A percentile compares a stretch with the other conserved stretches of the same genome.
These are phyloP conservation scores for Pithecia hirsuta DNA, from an alignment of 2,797 vertebrate species.

Conservation along the genomic window DNA sequence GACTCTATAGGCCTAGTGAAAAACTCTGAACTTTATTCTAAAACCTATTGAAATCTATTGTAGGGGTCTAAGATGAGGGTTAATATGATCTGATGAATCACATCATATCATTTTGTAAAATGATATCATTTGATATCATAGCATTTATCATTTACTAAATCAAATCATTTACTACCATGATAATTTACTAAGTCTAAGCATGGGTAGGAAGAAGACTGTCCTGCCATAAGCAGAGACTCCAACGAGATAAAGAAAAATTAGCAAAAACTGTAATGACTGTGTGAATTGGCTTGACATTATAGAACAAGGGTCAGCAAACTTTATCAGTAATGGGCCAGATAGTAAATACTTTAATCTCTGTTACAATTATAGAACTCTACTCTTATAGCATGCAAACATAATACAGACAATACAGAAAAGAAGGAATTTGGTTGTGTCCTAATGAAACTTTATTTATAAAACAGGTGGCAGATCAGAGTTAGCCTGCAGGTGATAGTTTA, in stretches of 20 bases:
- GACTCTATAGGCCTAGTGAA: neutral
- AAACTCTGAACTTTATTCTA: neutral
- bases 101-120: too few species aligned
- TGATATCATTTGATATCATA: too few species aligned
- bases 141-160: too few species aligned
- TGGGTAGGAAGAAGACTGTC: neutral
- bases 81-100: neutral
- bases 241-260: neutral
- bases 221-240: neutral
- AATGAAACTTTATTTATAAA: too few species aligned
- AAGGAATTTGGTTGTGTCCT: neutral
- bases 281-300: neutral
- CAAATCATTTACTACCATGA: too few species aligned
- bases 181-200: neutral
- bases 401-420: neutral
- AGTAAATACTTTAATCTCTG: neutral
- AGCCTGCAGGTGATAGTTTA: neutral
- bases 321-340: too few species aligned
- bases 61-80: neutral
- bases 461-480: neutral
- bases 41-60: neutral
- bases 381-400: neutral
- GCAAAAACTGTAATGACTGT: neutral
- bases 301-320: neutral
- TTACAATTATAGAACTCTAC: neutral